A percentile compares a stretch with the other conserved stretches of the same genome.
These are phyloP conservation scores for Pseudomyrmex gracilis DNA, from an alignment of 1,140 invertebrate genomes.

Conservation along the genomic window DNA sequence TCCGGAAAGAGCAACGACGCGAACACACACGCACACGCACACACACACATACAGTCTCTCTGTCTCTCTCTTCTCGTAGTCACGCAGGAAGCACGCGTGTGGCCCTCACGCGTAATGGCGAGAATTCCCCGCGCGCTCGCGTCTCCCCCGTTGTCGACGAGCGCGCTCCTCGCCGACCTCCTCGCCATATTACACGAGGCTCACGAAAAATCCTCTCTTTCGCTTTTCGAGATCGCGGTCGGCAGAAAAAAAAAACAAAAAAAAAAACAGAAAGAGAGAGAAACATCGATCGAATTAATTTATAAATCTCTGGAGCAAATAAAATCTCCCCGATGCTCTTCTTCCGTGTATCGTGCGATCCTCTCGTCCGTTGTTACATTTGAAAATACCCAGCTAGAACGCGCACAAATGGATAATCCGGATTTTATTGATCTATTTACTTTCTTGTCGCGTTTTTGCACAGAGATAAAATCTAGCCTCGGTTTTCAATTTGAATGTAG, in stretches of 20 bases:
- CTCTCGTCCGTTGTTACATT: too few species aligned
- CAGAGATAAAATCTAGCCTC: too few species aligned
- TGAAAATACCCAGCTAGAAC: too few species aligned
- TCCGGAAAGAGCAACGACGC: conserved; percentile 31
- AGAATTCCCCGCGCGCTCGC: conserved; percentile 13
- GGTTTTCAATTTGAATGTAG: too few species aligned
- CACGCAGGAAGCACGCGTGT: background rate
- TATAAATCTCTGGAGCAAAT: too few species aligned
- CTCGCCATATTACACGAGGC: conserved; percentile 42
- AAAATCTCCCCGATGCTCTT: too few species aligned
- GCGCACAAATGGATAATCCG: too few species aligned
- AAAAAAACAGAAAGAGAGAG: background rate
- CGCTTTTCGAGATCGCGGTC: background rate
- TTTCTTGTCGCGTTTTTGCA: too few species aligned
- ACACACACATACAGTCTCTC: background rate
- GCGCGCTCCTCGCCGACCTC: too few species aligned
- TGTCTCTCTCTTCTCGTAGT: background rate
- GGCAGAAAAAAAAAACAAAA: background rate
- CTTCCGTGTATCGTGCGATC: too few species aligned
- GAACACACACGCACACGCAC: too few species aligned
- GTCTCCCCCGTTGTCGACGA: background rate
- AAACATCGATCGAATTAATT: background rate
- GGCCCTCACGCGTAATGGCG: conserved; percentile 32
- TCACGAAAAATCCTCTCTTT: conserved; percentile 13
- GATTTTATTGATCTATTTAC: too few species aligned